phyloP scores from a whole-genome alignment of 2,113 vertebrate genomes.

The Benitochromis conjunctus region DNA sequence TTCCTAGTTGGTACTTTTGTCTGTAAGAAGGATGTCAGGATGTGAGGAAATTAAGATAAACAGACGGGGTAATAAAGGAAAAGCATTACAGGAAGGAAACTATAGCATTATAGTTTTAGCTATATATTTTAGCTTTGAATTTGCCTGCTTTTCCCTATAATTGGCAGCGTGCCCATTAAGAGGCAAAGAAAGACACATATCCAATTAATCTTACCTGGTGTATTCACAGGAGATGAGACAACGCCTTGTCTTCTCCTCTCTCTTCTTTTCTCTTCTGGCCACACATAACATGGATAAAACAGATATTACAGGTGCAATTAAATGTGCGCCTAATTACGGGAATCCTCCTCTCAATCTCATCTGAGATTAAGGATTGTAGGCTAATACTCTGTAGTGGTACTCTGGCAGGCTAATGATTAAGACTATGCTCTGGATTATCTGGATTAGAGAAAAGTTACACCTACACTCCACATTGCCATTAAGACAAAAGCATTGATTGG shows the following conservation, averaged over 20 bases:
- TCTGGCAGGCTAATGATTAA: conserved; percentile 34
- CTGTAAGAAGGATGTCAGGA: background rate
- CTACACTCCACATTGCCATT: background rate
- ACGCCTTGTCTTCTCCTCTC: background rate
- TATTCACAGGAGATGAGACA: conserved; percentile 14
- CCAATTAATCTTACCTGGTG: conserved; percentile 18
- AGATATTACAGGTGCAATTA: conserved; percentile 47
- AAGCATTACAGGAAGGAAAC: background rate
- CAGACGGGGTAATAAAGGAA: background rate
- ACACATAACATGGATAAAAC: conserved; percentile 33
- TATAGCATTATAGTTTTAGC: no score
- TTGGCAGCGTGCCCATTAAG: conserved; percentile 44
- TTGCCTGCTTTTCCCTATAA: conserved; percentile 15
- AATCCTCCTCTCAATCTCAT: conserved; percentile 35
- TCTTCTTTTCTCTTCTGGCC: background rate
- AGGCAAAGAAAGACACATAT: conserved; percentile 20
- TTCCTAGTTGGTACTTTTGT: background rate
- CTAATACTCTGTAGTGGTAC: conserved; percentile 12
- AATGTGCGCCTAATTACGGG: conserved; percentile 39
- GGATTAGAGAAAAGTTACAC: conserved; percentile 16
- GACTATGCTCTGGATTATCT: conserved; percentile 19
- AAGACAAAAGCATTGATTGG: conserved; percentile 19
- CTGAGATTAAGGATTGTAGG: conserved; percentile 11
- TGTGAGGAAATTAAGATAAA: background rate
- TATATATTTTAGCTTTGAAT: conserved; percentile 15